Evolutionary conservation across 2,888 invertebrate species (phyloP), one percentile per base, ranked within the genome.

Genomic region (Pterostichus madidus): DNA sequence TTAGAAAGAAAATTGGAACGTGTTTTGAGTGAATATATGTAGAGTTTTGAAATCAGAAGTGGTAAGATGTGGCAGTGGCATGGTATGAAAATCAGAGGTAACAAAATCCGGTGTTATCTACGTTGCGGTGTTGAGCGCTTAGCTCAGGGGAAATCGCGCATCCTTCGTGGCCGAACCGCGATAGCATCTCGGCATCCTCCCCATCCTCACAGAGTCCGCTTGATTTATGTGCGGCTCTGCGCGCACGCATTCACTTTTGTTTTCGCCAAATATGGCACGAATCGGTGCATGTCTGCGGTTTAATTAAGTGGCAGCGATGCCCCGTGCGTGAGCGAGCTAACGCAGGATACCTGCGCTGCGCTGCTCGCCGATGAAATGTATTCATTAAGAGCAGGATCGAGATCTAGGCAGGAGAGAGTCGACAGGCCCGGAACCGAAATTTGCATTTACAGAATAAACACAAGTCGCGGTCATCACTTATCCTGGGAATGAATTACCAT

Each of bases 401-500:
- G 68, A 71, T 71, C 68, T 39, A 53, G 75, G 61, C 61, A 6
- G 61, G 7, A 17, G n/a, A 32, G n/a, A 24, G 61, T 24, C 64
- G 78, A 39, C 80, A 64, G 68, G 80, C 71, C 86, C 86, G 87
- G 86, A 87, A 85, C 87, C 87, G 85, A 87, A 87, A 89, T 89
- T 88, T 87, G 87, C 89, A 87, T 88, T 88, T 87, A 87, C 88
- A 87, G 87, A 88, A 89, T 88, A 88, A 89, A 88, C 88, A 88
- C 88, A 75, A 81, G 75, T 75, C 75, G 81, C 75, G 86, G 86
- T 87, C 88, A 87, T 88, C 88, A 89, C 88, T 89, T 89, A 89
- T 88, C 88, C 88, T 87, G 84, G 76, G 85, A 86, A 86, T 87
- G 86, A 86, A 86, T 87, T 86, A 85, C 86, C 86, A 86, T 86